These are phyloP conservation scores for Abrostola triplasia DNA, from an alignment of 2,888 invertebrate species.

Conservation along the genomic window DNA sequence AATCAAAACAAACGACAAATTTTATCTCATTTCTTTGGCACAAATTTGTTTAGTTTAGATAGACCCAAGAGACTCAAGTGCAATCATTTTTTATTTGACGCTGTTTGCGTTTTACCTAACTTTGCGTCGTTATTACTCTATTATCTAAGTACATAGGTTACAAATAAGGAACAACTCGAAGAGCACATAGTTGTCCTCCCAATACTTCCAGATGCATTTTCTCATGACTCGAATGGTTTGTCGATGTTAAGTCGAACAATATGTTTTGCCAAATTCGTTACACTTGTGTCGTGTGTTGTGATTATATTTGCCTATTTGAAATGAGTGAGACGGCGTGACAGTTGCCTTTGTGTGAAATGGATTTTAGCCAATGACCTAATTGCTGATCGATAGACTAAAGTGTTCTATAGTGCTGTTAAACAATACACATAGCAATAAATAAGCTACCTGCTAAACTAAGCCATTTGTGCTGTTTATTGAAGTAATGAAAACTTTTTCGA, in stretches of 20 bases:
- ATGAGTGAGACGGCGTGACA: conserved; percentile 65
- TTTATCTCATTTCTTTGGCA: conserved; percentile 56
- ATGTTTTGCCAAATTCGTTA: conserved; percentile 66
- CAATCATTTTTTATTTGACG: conserved; percentile 27
- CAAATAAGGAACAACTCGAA: conserved; percentile 26
- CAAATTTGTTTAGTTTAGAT: conserved; percentile 58
- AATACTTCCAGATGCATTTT: conserved; percentile 59
- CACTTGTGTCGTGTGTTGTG: conserved; percentile 59
- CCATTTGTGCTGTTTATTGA: conserved; percentile 58
- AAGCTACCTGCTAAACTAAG: conserved; percentile 60
- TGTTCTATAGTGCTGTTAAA: conserved; percentile 40
- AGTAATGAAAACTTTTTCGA: conserved; percentile 70
- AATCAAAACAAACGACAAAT: conserved; percentile 39
- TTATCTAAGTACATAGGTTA: conserved; percentile 36
- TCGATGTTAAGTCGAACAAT: conserved; percentile 49
- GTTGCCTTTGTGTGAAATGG: conserved; percentile 65
- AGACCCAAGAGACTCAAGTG: conserved; percentile 29
- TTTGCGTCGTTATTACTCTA: conserved; percentile 27
- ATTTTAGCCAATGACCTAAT: conserved; percentile 69
- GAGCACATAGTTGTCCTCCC: conserved; percentile 37
- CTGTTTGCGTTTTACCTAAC: conserved; percentile 39
- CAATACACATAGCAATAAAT: conserved; percentile 59
- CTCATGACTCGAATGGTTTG: conserved; percentile 39
- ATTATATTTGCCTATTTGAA: conserved; percentile 65
- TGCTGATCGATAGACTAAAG: conserved; percentile 56